Base-by-base conservation (phyloP, 2,797 vertebrate genomes). In the Peromyscus aztecus region DNA sequence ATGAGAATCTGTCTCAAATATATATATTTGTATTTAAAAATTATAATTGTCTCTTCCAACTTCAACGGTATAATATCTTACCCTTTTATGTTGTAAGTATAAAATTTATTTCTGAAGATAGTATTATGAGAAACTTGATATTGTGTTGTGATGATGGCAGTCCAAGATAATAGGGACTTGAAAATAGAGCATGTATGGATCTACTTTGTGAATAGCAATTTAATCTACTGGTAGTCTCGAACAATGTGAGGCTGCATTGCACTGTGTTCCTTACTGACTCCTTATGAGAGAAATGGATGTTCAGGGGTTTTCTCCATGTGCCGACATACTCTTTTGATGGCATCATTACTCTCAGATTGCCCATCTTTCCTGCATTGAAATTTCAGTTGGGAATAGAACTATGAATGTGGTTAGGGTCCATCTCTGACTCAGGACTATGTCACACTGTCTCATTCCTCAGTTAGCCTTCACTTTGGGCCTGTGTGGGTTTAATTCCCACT, bases 41-140 rank as follows among this genome's bases (percentile, higher is more conserved):
- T 94, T 75, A 82, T 1, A 89, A 24, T 88, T 94, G 61, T 93
- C 2, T 84, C 63, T 96, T 94, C 49, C 95, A 23, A 94, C 88
- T 95, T 94, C 34, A 96, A 0, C 94, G 85, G 37, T 94, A 13
- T 96, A 34, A 12, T 96, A 37, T 93, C 73, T 97, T 95, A 3
- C 13, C 90, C 12, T 91, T 95, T 94, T 4, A 87, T 93, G 88
- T 97, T 94, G 52, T 11, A 96, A 94, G n/a, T 82, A 71, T 92
- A 93, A 55, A 82, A 59, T 96, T 96, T 63, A 97, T 76, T 93
- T 90, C 19, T 75, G 10, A 59, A 95, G 65, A 81, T 4, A 86
- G 5, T 94, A 4, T 95, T 80, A 81, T 77, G 95, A 77, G 78
- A 91, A 95, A 95, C 59, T 97, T 90, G 75, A 91, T 52, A 87